Percentiles rank a stretch among this genome's conserved stretches.
Conservation (phyloP, 1,140 invertebrate genomes). For the Bombus sylvicola region DNA sequence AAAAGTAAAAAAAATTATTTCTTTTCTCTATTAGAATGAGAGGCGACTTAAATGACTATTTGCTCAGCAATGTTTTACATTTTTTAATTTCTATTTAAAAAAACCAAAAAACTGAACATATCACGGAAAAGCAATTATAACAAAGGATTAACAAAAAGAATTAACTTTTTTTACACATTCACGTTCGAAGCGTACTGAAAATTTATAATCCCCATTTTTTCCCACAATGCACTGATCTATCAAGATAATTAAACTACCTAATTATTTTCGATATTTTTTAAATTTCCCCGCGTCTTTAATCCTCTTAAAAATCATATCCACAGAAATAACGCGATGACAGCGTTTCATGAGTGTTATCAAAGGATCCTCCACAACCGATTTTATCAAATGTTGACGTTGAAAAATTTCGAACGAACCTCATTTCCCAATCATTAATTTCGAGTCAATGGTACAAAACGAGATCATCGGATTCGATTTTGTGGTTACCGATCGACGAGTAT, state of each 20-base stretch:
- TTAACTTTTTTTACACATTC: too few species aligned
- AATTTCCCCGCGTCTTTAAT: neutral
- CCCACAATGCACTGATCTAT: too few species aligned
- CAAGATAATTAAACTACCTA: too few species aligned
- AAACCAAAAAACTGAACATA: too few species aligned
- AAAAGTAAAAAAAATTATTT: neutral
- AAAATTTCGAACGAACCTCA: neutral
- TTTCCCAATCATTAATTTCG: neutral
- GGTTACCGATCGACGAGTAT: slow-evolving; percentile 18
- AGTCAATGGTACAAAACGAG: neutral
- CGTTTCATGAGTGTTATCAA: too few species aligned
- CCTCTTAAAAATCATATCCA: neutral
- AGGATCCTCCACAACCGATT: neutral
- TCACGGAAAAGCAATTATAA: too few species aligned
- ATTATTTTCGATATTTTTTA: neutral
- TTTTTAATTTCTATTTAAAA: too few species aligned
- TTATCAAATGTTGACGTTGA: neutral
- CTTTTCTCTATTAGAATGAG: neutral
- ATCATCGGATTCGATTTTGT: slow-evolving; percentile 1
- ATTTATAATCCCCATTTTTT: too few species aligned
- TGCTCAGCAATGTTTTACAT: neutral
- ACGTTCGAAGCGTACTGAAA: too few species aligned
- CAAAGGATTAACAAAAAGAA: too few species aligned
- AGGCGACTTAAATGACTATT: neutral
- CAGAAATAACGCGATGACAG: neutral